These are phyloP conservation scores for Aleiodes sp. DNA, from an alignment of 1,140 invertebrate genomes.

Conservation along the genomic window DNA sequence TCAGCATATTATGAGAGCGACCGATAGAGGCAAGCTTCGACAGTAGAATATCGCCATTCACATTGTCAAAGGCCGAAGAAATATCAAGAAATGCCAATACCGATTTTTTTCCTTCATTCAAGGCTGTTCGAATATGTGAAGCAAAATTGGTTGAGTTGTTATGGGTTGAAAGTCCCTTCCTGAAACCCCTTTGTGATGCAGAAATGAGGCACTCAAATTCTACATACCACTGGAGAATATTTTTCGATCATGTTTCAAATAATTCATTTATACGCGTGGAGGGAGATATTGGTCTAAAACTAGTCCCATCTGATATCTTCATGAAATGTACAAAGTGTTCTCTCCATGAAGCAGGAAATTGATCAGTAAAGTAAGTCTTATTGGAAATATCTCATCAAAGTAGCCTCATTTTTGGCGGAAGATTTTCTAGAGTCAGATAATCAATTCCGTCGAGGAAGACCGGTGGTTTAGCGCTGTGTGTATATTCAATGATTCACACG, in stretches of 20 bases:
- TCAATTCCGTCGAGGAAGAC: too few species aligned
- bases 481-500: too few species aligned
- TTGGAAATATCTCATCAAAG: too few species aligned
- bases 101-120: constrained; percentile 8
- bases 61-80: constrained; percentile 26
- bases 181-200: constrained; percentile 8
- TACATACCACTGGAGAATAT: constrained; percentile 20
- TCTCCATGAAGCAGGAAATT: too few species aligned
- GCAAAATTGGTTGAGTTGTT: constrained; percentile 21
- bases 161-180: not conserved
- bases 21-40: constrained; percentile 16
- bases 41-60: constrained; percentile 9
- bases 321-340: too few species aligned
- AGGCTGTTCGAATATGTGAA: constrained; percentile 8
- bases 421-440: too few species aligned
- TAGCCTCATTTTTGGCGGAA: too few species aligned
- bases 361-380: too few species aligned
- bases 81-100: constrained; percentile 28
- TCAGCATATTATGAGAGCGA: constrained; percentile 8
- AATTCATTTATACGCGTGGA: constrained; percentile 24
- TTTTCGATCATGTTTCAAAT: constrained; percentile 25
- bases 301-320: not conserved
- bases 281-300: constrained; percentile 6
- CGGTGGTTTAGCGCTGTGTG: too few species aligned
- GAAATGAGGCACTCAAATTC: constrained; percentile 6